Evolutionary conservation across 2,888 invertebrate species (phyloP), one percentile per base, ranked within the genome.

Genomic region (Yponomeuta cagnagella): DNA sequence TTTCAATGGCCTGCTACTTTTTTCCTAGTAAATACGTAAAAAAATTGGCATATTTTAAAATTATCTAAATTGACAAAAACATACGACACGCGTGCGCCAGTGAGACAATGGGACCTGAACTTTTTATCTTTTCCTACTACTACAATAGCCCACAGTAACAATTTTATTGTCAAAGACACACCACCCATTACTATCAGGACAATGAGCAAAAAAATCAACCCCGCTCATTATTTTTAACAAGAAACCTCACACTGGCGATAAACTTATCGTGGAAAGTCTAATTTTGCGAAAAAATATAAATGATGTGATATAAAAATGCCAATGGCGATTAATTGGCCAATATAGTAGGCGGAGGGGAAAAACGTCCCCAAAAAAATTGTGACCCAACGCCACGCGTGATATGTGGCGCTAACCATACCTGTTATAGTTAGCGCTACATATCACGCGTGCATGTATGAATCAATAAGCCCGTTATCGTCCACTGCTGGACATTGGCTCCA

Each of bases 191-290:
- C 43, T 43, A 58, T 58, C 52, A 15, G 52, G 52, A 58, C 15
- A 15, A 58, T 1, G 52, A 58, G 52, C 52, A 58, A 58, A 58
- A 58, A 58, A 58, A 23, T 23, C 15, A 67, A 43, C 31, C 79
- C 82, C 78, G 80, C 85, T 89, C 90, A 89, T 90, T 90, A 90
- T 89, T 89, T 90, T 88, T 90, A 90, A 90, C 89, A 85, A 90
- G 83, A 30, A 43, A 70, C 10, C 48, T 31, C n/a, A 68, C 52
- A 58, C 52, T 58, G 52, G 52, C 52, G 52, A 15, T 5, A 58
- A 58, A 58, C 52, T 58, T 15, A 3, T 15, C 52, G 15, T 12
- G 52, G 52, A 58, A 58, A 58, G 81, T 78, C 82, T 87, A 88
- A 86, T 88, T 86, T 88, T 82, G 81, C 76, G 82, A 80, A 81